phyloP scores from a whole-genome alignment of 2,797 vertebrate species.

The Cyclura pinguis region DNA sequence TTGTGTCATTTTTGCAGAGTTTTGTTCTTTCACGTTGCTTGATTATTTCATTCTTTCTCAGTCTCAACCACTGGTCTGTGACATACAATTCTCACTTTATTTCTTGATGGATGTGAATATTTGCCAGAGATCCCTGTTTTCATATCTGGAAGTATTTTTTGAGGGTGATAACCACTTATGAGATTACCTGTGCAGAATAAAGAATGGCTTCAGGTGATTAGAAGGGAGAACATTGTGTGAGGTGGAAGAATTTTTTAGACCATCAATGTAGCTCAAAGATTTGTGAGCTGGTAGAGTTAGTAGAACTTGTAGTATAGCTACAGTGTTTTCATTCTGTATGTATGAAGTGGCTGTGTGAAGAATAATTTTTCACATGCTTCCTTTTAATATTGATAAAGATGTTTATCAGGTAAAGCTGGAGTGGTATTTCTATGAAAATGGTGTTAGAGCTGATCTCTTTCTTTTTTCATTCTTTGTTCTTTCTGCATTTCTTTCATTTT shows the following conservation, averaged over 20 bases:
- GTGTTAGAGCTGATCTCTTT: background rate
- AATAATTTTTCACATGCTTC: too few relatives aligned
- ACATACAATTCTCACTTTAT: background rate
- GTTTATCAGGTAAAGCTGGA: background rate
- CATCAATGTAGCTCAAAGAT: background rate
- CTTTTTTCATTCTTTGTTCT: background rate
- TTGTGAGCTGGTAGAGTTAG: background rate
- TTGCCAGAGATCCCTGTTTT: background rate
- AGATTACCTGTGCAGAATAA: background rate
- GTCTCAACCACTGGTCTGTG: background rate
- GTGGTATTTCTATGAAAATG: background rate
- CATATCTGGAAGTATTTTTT: too few relatives aligned
- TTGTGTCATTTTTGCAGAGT: background rate
- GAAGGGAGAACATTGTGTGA: background rate
- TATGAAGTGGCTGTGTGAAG: background rate
- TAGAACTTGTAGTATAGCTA: background rate
- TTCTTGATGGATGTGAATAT: background rate
- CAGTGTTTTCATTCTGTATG: background rate
- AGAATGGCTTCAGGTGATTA: background rate
- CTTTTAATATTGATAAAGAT: too few relatives aligned
- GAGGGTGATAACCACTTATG: background rate
- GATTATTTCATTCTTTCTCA: background rate
- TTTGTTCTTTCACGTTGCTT: background rate
- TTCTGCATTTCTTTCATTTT: background rate
- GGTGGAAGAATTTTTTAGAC: background rate